Base-by-base conservation (phyloP, 2,888 invertebrate genomes). In the Eulithis prunata region DNA sequence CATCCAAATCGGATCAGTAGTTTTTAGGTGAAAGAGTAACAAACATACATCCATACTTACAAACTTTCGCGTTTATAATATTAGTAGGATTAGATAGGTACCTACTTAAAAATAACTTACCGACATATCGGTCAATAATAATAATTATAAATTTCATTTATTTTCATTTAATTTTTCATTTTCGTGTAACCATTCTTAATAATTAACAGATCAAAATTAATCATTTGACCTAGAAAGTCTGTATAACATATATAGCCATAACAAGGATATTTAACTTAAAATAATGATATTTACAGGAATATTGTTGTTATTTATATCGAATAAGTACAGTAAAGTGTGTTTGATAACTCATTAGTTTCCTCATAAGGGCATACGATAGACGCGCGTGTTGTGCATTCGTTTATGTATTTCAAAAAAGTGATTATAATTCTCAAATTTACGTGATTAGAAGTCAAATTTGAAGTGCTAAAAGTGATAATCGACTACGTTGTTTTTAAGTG, bases 331-430 rank as follows among this genome's bases (percentile, higher is more conserved):
- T 51, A 51, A 4, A 36, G 13, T 5, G 38, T 53, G n/a, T 13
- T 54, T 11, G 36, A 38, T 53, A 6, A 54, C 28, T 71, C 70
- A 72, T 78, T 75, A 80, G 83, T 86, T 85, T 85, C 84, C 84
- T 86, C 69, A 71, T 75, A 72, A 68, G 65, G 13, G 60, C 62
- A 64, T 57, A 54, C 68, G 54, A 52, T 56, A 70, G 64, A 64
- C 78, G 74, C 70, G 73, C 73, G 58, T 72, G 62, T 45, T 43
- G 65, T 57, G 60, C 57, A 57, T 65, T 60, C 4, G 62, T 68
- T n/a, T n/a, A n/a, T n/a, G 70, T 28, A 65, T 57, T 52, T 13
- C 63, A 21, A 52, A 52, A 28, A 51, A 21, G 49, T 21, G 49
- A 21, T 21, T 21, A 21, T 49, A 11, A 5, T 49, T 49, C 21